Evolutionary conservation across 2,797 vertebrate genomes (phyloP).

Genomic region (Tenualosa thibaudeaui): DNA sequence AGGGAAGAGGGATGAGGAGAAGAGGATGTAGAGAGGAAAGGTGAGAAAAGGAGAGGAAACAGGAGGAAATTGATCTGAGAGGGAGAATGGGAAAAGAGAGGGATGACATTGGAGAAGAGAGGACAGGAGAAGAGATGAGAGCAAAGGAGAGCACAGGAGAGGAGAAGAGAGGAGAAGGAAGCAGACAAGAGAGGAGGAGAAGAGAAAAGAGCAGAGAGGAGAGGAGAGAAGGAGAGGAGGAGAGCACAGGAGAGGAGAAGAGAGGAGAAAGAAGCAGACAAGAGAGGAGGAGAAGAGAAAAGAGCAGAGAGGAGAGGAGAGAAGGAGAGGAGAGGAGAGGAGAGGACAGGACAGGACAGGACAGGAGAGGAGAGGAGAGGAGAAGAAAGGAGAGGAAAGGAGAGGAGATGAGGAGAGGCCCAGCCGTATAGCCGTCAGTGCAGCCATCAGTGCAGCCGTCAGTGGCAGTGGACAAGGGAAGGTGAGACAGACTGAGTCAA

Average conservation of each 20-base stretch:
- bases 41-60: background rate
- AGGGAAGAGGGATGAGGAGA: background rate
- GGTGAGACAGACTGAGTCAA: background rate
- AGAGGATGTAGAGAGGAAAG: background rate
- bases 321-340: background rate
- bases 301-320: background rate
- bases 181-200: background rate
- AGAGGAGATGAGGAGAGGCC: background rate
- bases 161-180: background rate
- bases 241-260: background rate
- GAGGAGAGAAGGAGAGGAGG: background rate
- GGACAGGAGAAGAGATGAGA: background rate
- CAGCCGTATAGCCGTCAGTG: background rate
- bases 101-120: background rate
- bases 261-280: background rate
- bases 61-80: background rate
- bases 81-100: background rate
- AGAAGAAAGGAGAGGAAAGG: background rate
- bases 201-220: background rate
- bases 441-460: too few species aligned
- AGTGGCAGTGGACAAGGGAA: background rate
- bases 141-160: background rate
- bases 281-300: background rate
- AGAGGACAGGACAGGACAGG: background rate
- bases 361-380: background rate